A percentile compares a stretch with the other conserved stretches of the same genome.
Conservation (phyloP, 2,888 invertebrate genomes). For the Rhaphigaster nebulosa region DNA sequence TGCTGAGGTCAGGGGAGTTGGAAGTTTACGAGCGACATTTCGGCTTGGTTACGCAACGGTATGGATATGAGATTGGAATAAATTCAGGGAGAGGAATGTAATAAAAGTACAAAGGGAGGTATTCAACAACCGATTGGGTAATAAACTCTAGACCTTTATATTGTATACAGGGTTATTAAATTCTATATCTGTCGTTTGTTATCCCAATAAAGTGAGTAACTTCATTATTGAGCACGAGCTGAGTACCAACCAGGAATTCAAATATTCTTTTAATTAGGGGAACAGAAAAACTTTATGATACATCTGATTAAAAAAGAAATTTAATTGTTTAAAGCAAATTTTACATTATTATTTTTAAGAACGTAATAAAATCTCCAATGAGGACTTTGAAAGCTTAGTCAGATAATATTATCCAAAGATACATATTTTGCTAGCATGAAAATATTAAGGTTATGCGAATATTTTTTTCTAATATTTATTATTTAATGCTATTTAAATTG, state of each 20-base stretch:
- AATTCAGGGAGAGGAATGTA: constrained; percentile 29
- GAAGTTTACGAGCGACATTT: constrained; percentile 6
- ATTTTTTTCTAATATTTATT: too few species aligned
- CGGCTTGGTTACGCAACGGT: constrained; percentile 2
- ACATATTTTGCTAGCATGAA: too few species aligned
- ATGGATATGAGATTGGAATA: constrained; percentile 48
- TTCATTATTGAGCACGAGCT: not conserved
- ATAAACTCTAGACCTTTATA: constrained; percentile 1
- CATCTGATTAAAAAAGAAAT: not conserved
- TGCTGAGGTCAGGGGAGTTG: not conserved
- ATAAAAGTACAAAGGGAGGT: constrained; percentile 40
- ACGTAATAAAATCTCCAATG: too few species aligned
- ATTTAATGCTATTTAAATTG: too few species aligned
- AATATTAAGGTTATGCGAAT: too few species aligned
- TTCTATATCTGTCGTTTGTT: constrained; percentile 31
- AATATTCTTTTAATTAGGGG: not conserved
- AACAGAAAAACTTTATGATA: not conserved
- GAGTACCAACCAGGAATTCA: not conserved
- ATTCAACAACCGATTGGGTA: not conserved
- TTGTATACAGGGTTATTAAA: not conserved
- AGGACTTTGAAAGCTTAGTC: too few species aligned
- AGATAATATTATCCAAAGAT: too few species aligned
- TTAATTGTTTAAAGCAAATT: not conserved
- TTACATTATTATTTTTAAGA: not conserved
- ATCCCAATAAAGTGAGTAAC: not conserved